phyloP scores from a whole-genome alignment of 2,888 invertebrate species.

The Aleiodes testaceus region DNA sequence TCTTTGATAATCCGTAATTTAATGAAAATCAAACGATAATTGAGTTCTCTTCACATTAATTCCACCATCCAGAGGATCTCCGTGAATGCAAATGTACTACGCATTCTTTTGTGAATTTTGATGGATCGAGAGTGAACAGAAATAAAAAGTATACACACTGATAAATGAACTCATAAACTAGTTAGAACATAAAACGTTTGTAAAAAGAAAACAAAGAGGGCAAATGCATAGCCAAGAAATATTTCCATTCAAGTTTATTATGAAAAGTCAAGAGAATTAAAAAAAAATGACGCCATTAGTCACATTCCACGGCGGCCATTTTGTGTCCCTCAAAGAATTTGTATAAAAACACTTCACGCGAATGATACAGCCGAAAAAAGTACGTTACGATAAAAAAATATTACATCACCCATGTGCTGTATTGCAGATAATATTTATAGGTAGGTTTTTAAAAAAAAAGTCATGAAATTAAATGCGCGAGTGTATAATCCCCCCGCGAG shows the following conservation, averaged over 20 bases:
- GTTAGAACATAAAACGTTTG: not conserved
- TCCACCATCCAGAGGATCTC: too few relatives aligned
- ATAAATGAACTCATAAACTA: constrained; percentile 4
- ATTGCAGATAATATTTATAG: constrained; percentile 15
- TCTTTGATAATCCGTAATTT: too few relatives aligned
- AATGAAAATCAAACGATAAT: too few relatives aligned
- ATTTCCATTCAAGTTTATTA: constrained; percentile 9
- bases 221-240: not conserved
- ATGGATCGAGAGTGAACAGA: too few relatives aligned
- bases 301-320: constrained; percentile 7
- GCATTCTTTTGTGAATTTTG: too few relatives aligned
- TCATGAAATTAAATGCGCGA: not conserved
- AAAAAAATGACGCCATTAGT: constrained; percentile 10
- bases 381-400: not conserved
- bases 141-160: not conserved
- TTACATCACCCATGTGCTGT: not conserved
- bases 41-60: too few relatives aligned
- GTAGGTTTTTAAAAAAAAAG: not conserved
- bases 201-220: not conserved
- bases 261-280: not conserved
- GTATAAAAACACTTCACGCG: not conserved
- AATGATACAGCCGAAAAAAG: not conserved
- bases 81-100: too few relatives aligned
- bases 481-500: not conserved
- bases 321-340: not conserved